phyloP scores from a whole-genome alignment of 2,797 vertebrate genomes.

The Rhodeus uyekii region DNA sequence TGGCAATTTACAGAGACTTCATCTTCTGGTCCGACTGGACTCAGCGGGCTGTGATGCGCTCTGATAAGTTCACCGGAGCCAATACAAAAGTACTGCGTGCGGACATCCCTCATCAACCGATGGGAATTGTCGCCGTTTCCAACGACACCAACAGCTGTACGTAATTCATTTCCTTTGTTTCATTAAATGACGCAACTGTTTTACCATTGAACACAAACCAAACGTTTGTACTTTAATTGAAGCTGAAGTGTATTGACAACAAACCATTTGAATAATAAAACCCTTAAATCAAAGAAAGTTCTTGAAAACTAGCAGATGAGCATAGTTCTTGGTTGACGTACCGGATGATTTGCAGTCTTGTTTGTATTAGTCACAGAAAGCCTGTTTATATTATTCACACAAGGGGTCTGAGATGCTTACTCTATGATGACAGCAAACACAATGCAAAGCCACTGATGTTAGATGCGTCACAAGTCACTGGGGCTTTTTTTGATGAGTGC shows the following conservation, averaged over 20 bases:
- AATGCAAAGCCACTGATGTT: constrained; percentile 19
- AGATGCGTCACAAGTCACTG: constrained; percentile 22
- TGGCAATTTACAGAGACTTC: constrained; percentile 83
- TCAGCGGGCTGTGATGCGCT: constrained; percentile 82
- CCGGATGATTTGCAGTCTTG: background rate
- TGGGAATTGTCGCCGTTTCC: constrained; percentile 85
- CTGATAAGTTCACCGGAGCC: constrained; percentile 85
- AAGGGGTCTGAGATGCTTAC: constrained; percentile 14
- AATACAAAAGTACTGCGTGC: constrained; percentile 83
- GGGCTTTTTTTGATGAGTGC: constrained; percentile 3
- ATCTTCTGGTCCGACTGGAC: constrained; percentile 90
- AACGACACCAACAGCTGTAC: constrained; percentile 87
- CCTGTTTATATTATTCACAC: constrained; percentile 8
- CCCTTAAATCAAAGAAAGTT: background rate
- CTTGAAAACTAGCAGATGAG: background rate
- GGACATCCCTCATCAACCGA: constrained; percentile 85
- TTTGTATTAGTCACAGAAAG: constrained; percentile 27
- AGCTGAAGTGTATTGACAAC: background rate
- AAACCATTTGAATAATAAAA: background rate
- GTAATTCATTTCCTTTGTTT: constrained; percentile 57
- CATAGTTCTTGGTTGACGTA: background rate
- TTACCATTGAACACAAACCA: background rate
- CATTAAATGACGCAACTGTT: background rate
- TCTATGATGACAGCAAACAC: constrained; percentile 23
- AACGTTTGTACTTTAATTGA: background rate